phyloP scores from a whole-genome alignment of 2,888 invertebrate genomes.

The Tenthredo distinguenda region DNA sequence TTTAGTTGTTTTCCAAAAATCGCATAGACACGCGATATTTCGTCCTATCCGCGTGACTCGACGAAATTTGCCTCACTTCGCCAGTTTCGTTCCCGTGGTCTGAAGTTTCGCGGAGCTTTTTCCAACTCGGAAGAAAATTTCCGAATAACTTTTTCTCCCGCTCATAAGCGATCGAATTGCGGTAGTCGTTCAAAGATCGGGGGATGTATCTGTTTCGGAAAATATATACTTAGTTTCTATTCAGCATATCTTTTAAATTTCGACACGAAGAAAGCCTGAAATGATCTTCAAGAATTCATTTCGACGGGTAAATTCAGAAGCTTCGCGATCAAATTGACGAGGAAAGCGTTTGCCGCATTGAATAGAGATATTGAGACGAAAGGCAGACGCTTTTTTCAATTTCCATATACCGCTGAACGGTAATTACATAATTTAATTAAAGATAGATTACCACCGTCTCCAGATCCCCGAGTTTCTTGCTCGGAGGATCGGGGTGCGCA shows the following conservation, averaged over 20 bases:
- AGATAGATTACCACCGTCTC: constrained; percentile 16
- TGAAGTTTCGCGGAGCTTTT: neutral
- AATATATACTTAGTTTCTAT: neutral
- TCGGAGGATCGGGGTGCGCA: neutral
- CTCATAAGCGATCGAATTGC: neutral
- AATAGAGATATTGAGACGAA: neutral
- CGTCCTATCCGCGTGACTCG: neutral
- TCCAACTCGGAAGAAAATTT: neutral
- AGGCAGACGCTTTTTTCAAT: constrained; percentile 8
- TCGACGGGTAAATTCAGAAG: neutral
- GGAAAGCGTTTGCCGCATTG: neutral
- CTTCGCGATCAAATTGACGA: neutral
- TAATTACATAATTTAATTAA: constrained; percentile 38
- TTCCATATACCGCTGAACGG: constrained; percentile 12
- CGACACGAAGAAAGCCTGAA: neutral
- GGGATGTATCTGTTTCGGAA: neutral
- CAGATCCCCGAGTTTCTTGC: constrained; percentile 12
- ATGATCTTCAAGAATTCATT: neutral
- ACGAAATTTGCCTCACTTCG: neutral
- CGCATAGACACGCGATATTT: neutral
- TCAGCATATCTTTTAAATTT: neutral
- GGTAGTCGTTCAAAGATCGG: neutral
- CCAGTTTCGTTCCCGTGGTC: neutral
- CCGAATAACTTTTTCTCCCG: neutral
- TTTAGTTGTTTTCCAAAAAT: neutral